Percentiles rank a stretch among this genome's conserved stretches.
Conservation (phyloP, 2,797 vertebrate species). For the Rhodeus uyekii region DNA sequence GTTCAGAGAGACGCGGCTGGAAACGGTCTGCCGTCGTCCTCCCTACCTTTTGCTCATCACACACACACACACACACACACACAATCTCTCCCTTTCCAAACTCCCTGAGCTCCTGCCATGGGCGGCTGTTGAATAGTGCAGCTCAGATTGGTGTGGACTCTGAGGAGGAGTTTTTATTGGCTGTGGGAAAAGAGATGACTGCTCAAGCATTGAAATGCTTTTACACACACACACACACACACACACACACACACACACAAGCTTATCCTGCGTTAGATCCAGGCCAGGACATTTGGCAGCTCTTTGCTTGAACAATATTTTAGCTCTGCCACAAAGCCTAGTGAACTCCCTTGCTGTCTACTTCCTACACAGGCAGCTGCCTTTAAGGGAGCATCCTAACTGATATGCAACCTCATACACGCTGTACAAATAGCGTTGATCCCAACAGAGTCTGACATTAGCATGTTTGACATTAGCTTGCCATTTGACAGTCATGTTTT, state of each 20-base stretch:
- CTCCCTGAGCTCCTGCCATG: constrained; percentile 55
- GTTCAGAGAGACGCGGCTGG: constrained; percentile 76
- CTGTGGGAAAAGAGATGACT: constrained; percentile 72
- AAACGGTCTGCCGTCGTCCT: constrained; percentile 66
- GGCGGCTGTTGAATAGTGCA: constrained; percentile 68
- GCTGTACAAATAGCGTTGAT: not conserved
- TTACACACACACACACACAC: constrained; percentile 23
- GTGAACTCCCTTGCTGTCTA: not conserved
- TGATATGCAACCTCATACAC: not conserved
- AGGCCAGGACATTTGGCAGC: constrained; percentile 36
- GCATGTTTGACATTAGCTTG: not conserved
- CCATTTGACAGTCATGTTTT: not conserved
- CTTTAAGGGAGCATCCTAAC: not conserved
- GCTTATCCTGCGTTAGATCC: constrained; percentile 22
- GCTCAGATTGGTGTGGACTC: constrained; percentile 66
- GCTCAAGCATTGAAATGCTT: constrained; percentile 69
- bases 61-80: not conserved
- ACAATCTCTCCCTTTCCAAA: constrained; percentile 4
- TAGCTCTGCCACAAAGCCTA: not conserved
- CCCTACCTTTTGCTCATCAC: constrained; percentile 56
- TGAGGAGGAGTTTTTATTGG: constrained; percentile 73
- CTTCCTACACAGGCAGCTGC: not conserved
- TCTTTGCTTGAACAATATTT: constrained; percentile 36
- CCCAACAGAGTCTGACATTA: not conserved
- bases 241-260: constrained; percentile 14